phyloP scores from a whole-genome alignment of 2,888 invertebrate genomes.

The Polydrusus pterygomalis region DNA sequence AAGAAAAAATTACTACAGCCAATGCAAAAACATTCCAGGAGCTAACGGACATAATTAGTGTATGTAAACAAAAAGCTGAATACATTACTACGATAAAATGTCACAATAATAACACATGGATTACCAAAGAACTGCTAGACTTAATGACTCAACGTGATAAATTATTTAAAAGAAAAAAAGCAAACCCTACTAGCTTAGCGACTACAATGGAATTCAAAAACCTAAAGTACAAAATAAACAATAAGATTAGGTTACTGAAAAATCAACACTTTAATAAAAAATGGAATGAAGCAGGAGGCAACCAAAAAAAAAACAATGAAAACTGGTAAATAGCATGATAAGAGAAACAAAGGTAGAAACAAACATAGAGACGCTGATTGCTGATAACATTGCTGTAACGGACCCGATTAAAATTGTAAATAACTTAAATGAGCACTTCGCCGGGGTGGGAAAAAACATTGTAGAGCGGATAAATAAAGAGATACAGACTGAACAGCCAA shows the following conservation, averaged over 20 bases:
- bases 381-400: not conserved
- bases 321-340: not conserved
- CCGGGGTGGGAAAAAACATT: conserved; percentile 19
- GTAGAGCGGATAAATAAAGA: not conserved
- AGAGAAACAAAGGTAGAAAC: conserved; percentile 40
- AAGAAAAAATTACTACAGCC: not conserved
- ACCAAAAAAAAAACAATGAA: not conserved
- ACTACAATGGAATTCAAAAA: not conserved
- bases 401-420: not conserved
- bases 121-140: not conserved
- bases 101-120: not conserved
- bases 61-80: not conserved
- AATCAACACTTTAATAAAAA: not conserved
- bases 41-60: not conserved
- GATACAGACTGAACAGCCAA: not conserved
- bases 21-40: not conserved
- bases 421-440: conserved; percentile 12
- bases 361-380: not conserved
- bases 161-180: not conserved
- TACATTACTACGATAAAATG: not conserved
- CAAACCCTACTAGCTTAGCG: no score
- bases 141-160: not conserved
- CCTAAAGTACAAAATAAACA: not conserved
- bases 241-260: not conserved
- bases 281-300: not conserved